phyloP scores from a whole-genome alignment of 2,113 vertebrate species.

The Ardeotis arabs region DNA sequence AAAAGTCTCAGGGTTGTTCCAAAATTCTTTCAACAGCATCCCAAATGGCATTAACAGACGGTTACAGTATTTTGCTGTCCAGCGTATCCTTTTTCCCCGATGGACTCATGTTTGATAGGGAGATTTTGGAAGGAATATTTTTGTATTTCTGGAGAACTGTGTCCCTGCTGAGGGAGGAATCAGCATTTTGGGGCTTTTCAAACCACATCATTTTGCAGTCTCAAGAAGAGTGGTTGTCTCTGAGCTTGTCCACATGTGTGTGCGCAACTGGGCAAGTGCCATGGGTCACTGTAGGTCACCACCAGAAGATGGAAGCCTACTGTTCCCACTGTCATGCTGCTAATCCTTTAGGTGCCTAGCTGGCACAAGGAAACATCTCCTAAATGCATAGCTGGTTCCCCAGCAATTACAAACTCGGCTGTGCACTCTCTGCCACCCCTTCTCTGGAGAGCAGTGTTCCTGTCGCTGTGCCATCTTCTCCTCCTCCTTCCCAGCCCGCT shows the following conservation, averaged over 20 bases:
- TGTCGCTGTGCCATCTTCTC: neutral
- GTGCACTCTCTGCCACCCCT: neutral
- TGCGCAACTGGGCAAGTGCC: neutral
- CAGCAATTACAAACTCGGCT: neutral
- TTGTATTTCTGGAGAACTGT: slow-evolving; percentile 22
- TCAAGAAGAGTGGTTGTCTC: neutral
- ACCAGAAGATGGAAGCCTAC: neutral
- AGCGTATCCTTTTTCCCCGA: neutral
- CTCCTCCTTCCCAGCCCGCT: neutral
- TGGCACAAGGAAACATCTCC: neutral
- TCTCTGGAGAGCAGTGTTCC: neutral
- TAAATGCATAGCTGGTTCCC: neutral
- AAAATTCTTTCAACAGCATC: slow-evolving; percentile 67
- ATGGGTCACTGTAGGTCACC: fast-evolving
- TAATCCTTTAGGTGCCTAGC: neutral
- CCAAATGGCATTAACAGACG: slow-evolving; percentile 53
- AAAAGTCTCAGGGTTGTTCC: slow-evolving; percentile 51
- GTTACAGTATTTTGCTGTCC: slow-evolving; percentile 54
- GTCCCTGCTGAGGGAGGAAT: neutral
- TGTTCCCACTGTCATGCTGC: neutral
- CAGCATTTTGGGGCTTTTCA: slow-evolving; percentile 1
- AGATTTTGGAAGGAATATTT: neutral
- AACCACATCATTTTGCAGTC: neutral
- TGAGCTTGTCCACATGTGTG: neutral
- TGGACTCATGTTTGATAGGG: neutral